Base-by-base conservation (phyloP, 2,113 vertebrate species). In the Meleagris gallopavo region DNA sequence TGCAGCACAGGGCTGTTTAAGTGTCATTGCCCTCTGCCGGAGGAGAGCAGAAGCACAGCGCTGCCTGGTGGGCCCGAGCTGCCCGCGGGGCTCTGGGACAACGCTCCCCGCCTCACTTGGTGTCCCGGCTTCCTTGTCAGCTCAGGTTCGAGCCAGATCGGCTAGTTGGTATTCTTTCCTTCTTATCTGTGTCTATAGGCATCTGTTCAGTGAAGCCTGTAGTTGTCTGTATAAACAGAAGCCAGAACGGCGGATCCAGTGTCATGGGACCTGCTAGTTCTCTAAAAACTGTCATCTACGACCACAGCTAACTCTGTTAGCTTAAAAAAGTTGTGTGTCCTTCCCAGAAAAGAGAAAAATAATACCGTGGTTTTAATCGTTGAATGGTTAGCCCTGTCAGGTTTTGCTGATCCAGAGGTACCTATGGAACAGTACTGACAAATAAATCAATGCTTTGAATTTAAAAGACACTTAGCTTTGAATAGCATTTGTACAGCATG, bases 11-110 rank as follows among this genome's bases (percentile, higher is more conserved):
- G 62, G 86, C 40, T 30, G 38, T 13, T 69, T 6, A 57, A 43
- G 38, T 50, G 83, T 18, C 84, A 2, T 80, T 84, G 84, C 84
- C 85, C 60, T 91, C 81, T 94, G 83, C 85, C 48, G 89, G 89
- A 41, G 65, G 85, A 46, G 27, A 10, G 2, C 75, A 43, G 75
- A 55, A 55, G 73, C 29, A 32, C 89, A 58, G 29, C 1, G 25
- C 71, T 65, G 30, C 8, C 32, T 5, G 52, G 8, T 27, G 71
- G 36, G 61, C 52, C 85, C 21, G 3, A 14, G 2, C 77, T 22
- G 36, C 41, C 60, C 6, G 34, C 43, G 29, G 66, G 61, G 54
- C 77, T 94, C 64, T 20, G 7, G 67, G 17, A 36, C 43, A 41
- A 11, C 1, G 16, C 30, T 18, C n/a, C 10, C 34, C 32, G 46